Evolutionary conservation across 2,888 invertebrate genomes (phyloP).

Genomic region (Euplexia lucipara): DNA sequence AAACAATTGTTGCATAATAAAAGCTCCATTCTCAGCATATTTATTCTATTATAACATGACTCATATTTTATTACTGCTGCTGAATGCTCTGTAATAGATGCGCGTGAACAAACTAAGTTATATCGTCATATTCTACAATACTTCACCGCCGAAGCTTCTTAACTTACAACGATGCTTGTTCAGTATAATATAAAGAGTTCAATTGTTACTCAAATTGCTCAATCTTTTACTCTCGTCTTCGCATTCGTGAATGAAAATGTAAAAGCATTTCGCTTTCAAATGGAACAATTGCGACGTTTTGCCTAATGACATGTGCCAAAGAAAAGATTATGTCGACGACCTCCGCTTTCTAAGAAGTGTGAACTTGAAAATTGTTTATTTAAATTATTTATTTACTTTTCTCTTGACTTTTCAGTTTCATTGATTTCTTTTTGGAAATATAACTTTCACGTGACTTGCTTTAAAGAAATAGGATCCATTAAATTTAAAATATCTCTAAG

Average conservation of each 20-base stretch:
- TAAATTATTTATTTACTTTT: conserved; percentile 68
- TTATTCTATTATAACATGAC: conserved; percentile 31
- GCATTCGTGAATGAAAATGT: conserved; percentile 68
- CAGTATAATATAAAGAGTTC: conserved; percentile 62
- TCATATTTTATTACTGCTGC: conserved; percentile 40
- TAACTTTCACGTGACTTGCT: conserved; percentile 56
- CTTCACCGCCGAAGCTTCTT: conserved; percentile 33
- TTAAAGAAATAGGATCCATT: conserved; percentile 40
- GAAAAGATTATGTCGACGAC: conserved; percentile 78
- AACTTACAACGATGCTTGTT: conserved; percentile 49
- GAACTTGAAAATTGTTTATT: conserved; percentile 71
- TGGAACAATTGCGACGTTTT: conserved; percentile 73
- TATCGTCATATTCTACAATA: conserved; percentile 43
- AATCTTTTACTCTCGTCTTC: conserved; percentile 68
- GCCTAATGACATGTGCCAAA: conserved; percentile 74
- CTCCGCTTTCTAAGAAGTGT: conserved; percentile 78
- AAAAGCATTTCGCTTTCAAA: conserved; percentile 77
- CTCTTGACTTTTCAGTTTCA: conserved; percentile 57
- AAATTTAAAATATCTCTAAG: conserved; percentile 42
- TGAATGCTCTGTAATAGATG: conserved; percentile 21
- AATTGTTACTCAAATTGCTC: conserved; percentile 69
- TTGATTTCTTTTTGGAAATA: conserved; percentile 47
- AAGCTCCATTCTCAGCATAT: conserved; percentile 19
- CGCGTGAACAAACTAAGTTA: conserved; percentile 54
- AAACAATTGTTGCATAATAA: conserved; percentile 19